Conservation (phyloP, 2,888 invertebrate species). For the Synanthedon tipuliformis region DNA sequence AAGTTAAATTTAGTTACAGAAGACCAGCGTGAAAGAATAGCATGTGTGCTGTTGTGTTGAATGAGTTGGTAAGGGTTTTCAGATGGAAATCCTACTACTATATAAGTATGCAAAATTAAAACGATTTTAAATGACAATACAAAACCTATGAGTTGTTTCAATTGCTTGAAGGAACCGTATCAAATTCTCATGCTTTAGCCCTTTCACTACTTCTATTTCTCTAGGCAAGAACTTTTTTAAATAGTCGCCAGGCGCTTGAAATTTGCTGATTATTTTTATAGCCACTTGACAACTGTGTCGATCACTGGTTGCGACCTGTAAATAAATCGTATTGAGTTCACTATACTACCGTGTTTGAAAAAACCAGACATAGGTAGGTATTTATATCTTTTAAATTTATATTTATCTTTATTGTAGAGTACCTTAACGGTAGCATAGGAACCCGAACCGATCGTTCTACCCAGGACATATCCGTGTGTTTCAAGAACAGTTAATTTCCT, state of each 20-base stretch:
- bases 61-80: too few species aligned
- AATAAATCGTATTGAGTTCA: neutral
- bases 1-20: too few species aligned
- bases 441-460: conserved; percentile 83
- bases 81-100: too few species aligned
- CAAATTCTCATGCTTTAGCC: conserved; percentile 81
- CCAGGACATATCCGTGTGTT: conserved; percentile 80
- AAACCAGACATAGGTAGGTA: too few species aligned
- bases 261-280: conserved; percentile 86
- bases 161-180: conserved; percentile 86
- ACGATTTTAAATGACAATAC: neutral
- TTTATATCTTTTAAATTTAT: neutral
- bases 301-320: conserved; percentile 78
- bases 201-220: conserved; percentile 86
- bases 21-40: too few species aligned
- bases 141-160: conserved; percentile 83
- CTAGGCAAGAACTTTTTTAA: conserved; percentile 83
- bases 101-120: too few species aligned
- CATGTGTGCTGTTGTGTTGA: too few species aligned
- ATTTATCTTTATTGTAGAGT: conserved; percentile 9
- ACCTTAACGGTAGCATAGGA: conserved; percentile 87
- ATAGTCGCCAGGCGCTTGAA: conserved; percentile 84
- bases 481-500: conserved; percentile 76
- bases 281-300: conserved; percentile 81
- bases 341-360: neutral